Evolutionary conservation across 2,113 vertebrate species (phyloP).

Genomic region (Upupa epops): DNA sequence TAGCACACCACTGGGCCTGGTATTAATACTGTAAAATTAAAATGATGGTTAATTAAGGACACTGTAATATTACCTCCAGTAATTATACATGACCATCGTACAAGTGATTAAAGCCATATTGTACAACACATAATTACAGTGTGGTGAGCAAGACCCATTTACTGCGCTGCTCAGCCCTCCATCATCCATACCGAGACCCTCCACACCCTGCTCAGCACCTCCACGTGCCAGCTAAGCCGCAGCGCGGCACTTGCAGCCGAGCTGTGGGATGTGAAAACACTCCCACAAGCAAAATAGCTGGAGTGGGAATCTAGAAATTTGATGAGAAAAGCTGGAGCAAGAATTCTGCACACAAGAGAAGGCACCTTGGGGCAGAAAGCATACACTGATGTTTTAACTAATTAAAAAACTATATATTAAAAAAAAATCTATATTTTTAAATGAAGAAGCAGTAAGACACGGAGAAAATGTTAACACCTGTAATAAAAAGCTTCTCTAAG

Average conservation of each 20-base stretch:
- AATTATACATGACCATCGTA: background rate
- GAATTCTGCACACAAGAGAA: too few species aligned
- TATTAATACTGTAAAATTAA: conserved; percentile 28
- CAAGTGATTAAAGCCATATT: background rate
- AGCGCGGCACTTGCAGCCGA: background rate
- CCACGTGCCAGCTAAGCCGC: background rate
- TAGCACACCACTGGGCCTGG: background rate
- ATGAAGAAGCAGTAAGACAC: too few species aligned
- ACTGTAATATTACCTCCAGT: background rate
- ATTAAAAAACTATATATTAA: too few species aligned
- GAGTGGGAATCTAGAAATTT: background rate
- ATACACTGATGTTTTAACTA: too few species aligned
- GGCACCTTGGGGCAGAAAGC: too few species aligned
- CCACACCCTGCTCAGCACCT: background rate
- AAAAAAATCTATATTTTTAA: too few species aligned
- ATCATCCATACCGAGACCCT: background rate
- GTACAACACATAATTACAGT: background rate
- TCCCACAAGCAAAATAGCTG: background rate
- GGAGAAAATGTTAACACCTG: background rate
- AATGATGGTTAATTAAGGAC: conserved; percentile 24
- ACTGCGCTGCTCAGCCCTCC: background rate
- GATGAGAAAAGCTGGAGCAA: too few species aligned
- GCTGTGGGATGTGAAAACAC: background rate
- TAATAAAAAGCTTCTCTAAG: background rate
- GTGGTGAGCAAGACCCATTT: background rate